Base-by-base conservation (phyloP, 92 coral and sea anemone genomes). In the Siderastrea radians region DNA sequence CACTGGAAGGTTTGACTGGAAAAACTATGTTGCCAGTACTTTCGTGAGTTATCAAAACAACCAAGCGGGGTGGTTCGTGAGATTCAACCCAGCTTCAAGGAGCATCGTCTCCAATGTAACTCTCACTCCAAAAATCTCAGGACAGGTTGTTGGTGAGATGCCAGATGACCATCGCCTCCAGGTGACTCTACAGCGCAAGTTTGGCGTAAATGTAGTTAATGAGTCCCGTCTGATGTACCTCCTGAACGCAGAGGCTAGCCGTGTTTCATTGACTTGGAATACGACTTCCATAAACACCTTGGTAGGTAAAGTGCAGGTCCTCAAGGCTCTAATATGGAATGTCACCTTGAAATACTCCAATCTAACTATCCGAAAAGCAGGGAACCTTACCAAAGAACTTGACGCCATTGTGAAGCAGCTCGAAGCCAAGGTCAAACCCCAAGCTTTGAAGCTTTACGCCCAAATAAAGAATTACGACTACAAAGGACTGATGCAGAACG, bases 1-100 rank as follows among this genome's bases (percentile, higher is more conserved):
- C 57, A 86, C 87, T 16, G 96, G 98, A 15, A 86, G 98, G 74
- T 93, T 95, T 75, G 98, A 95, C 87, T 93, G 94, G 96, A 95
- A 91, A 65, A 91, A 93, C 63, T 86, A 64, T 59, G 92, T 94
- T 38, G 95, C 90, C 51, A 93, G 98, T 88, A 89, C 95, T 49
- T 91, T 93, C 63, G 78, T 91, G 67, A 92, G 88, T 26, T 93
- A 90, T 74, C 87, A 93, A 68, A 80, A 91, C 64, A 76, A 86
- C 82, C 86, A 66, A 81, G 89, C 88, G 60, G 98, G 98, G 3
- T 95, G 96, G 98, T 91, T 90, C 79, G 80, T 95, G 43, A 89
- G 78, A 57, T 79, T 93, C 75, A 87, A 95, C 78, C 92, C 91
- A 52, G 60, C 94, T 51, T 68, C 85, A 7, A 93, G 96, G 77